Conservation (phyloP, 2,113 vertebrate genomes). For the Butorides virescens region DNA sequence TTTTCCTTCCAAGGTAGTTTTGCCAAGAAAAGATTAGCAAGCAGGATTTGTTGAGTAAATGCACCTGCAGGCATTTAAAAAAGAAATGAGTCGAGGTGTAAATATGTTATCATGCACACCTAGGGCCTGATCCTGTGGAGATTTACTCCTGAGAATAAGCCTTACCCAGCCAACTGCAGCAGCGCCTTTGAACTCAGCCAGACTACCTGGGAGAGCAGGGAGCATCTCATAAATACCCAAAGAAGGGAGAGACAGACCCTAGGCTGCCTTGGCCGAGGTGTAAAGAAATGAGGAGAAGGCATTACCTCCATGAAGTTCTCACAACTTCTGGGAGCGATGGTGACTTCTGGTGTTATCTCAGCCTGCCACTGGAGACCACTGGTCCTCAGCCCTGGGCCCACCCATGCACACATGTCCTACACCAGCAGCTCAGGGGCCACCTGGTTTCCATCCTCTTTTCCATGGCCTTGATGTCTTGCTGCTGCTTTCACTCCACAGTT, state of each 20-base stretch:
- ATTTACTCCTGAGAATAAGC: background rate
- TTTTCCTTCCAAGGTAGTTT: background rate
- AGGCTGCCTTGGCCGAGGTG: background rate
- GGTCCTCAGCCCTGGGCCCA: background rate
- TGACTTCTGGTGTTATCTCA: background rate
- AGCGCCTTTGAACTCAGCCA: constrained; percentile 50
- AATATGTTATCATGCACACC: constrained; percentile 3
- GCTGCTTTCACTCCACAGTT: background rate
- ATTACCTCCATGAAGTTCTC: background rate
- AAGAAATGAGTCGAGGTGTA: constrained; percentile 16
- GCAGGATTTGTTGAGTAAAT: background rate
- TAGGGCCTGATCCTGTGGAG: constrained; percentile 11
- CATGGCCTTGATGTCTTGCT: background rate
- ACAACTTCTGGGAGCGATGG: background rate
- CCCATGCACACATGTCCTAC: rapidly evolving
- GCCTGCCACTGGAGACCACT: background rate
- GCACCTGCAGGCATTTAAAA: background rate
- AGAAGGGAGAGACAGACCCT: background rate
- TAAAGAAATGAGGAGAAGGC: background rate
- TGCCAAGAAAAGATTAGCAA: background rate
- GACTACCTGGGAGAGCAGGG: background rate
- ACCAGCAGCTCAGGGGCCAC: background rate
- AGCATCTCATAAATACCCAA: constrained; percentile 18
- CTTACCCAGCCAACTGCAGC: background rate
- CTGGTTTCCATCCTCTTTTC: background rate